Base-by-base conservation (phyloP, 1,140 invertebrate species). In the Schlechtendalia chinensis region DNA sequence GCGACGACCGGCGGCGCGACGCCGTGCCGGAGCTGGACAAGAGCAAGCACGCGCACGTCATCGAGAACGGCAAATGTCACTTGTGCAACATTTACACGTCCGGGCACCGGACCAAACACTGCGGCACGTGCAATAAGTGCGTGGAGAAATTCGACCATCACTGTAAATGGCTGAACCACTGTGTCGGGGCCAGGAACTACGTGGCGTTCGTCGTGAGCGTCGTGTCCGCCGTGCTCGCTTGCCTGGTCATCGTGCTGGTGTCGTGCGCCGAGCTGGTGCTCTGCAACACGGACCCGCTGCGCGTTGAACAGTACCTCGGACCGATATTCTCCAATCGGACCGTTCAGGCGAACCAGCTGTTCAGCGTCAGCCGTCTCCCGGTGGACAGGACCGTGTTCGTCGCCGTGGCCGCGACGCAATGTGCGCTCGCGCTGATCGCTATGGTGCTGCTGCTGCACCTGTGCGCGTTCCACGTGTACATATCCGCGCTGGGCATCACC, bases 151-250 rank as follows among this genome's bases (percentile, higher is more conserved):
- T 98, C 86, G 97, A 98, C 84, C 93, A 94, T 86, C 96, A 98
- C 85, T 98, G 96, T 88, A 96, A 97, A 87, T 99, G 97, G 97
- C 87, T 99, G 39, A 98, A 98, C 87, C 96, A 96, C 85, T 99
- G 97, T 87, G 91, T 98, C 29, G 97, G 97, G 0, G 89, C 89
- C 12, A 89, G 94, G 81, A 98, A 98, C 85, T 98, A 98, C 87
- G 89, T 88, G 39, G 91, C 92, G 27, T 98, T 98, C 85, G 88
- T 97, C 32, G 89, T 91, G 83, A 95, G 94, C 83, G 90, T 98
- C 12, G 88, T 92, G n/a, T 94, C 93, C 29, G 94, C 94, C 5
- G 90, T 95, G 77, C 84, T 93, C 24, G 90, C 93, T 65, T 89
- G 91, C 11, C 83, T 92, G 17, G 87, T 91, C n/a, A 90, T 95